A percentile compares a stretch with the other conserved stretches of the same genome.
Conservation (phyloP, 2,888 invertebrate species). For the Platynereis dumerilii region DNA sequence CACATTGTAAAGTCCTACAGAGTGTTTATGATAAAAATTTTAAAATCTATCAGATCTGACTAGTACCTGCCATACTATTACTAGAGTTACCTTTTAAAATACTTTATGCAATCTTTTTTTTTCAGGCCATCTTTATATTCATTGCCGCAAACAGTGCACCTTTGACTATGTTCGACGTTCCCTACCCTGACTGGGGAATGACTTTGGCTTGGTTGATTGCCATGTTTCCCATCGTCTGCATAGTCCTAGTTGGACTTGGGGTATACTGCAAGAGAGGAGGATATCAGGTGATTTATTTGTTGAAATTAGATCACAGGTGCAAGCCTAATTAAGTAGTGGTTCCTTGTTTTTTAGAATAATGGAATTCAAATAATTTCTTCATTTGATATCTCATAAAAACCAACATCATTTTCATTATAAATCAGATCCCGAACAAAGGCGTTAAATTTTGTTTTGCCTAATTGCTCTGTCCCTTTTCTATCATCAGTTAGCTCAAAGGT, state of each 20-base stretch:
- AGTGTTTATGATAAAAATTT: background rate
- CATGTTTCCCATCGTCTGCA: background rate
- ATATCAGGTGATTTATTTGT: conserved; percentile 13
- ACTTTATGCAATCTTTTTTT: background rate
- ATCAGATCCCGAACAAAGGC: no score
- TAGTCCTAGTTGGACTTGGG: background rate
- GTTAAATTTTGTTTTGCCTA: no score
- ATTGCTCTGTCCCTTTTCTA: no score
- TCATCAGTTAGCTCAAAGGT: no score
- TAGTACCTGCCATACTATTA: background rate
- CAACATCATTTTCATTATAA: no score
- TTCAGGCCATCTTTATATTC: background rate
- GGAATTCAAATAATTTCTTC: no score
- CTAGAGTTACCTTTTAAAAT: background rate
- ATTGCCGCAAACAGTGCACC: background rate
- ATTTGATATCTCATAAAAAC: no score
- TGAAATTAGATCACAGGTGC: no score
- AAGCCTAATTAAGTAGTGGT: no score
- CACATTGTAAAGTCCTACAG: no score
- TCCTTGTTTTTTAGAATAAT: no score
- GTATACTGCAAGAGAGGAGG: conserved; percentile 16
- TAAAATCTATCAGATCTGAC: background rate
- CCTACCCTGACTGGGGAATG: conserved; percentile 9
- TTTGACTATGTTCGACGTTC: background rate
- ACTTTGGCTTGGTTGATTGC: conserved; percentile 4